Conservation (phyloP, 2,113 vertebrate species). For the Hippocampus mohnikei region DNA sequence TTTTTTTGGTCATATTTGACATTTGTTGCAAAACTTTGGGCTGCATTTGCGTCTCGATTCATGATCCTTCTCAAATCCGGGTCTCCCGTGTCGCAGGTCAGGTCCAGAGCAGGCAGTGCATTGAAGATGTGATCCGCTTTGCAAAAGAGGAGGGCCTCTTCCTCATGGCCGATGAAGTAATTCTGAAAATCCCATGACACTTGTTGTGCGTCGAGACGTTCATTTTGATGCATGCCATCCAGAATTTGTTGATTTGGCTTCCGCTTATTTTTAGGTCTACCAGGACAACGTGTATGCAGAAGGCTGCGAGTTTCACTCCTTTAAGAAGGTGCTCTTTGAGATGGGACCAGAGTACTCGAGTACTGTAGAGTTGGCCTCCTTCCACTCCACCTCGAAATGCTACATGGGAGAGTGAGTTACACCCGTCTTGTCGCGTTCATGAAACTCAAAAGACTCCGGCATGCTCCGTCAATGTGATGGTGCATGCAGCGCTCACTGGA, state of each 20-base stretch:
- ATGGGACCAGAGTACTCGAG: conserved; percentile 82
- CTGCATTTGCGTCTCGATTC: no score
- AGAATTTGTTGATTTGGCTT: neutral
- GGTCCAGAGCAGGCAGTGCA: conserved; percentile 76
- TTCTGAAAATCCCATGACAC: neutral
- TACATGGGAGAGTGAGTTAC: conserved; percentile 91
- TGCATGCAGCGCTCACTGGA: no score
- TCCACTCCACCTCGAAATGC: conserved; percentile 91
- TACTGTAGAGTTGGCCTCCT: conserved; percentile 83
- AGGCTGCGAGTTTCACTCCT: conserved; percentile 86
- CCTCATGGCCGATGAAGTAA: conserved; percentile 88
- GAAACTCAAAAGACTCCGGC: neutral
- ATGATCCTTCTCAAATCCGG: neutral
- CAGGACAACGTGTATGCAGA: conserved; percentile 89
- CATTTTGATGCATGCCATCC: neutral
- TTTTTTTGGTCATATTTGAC: neutral
- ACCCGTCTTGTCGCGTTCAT: neutral
- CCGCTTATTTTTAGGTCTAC: conserved; percentile 65
- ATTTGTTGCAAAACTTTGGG: neutral
- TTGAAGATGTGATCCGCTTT: conserved; percentile 78
- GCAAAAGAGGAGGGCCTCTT: conserved; percentile 75
- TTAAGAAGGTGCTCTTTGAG: conserved; percentile 89
- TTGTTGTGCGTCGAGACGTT: neutral
- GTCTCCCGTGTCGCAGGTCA: conserved; percentile 69
- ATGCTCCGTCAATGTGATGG: no score